These are phyloP conservation scores for Homalodisca vitripennis DNA, from an alignment of 1,140 invertebrate species.

Conservation along the genomic window DNA sequence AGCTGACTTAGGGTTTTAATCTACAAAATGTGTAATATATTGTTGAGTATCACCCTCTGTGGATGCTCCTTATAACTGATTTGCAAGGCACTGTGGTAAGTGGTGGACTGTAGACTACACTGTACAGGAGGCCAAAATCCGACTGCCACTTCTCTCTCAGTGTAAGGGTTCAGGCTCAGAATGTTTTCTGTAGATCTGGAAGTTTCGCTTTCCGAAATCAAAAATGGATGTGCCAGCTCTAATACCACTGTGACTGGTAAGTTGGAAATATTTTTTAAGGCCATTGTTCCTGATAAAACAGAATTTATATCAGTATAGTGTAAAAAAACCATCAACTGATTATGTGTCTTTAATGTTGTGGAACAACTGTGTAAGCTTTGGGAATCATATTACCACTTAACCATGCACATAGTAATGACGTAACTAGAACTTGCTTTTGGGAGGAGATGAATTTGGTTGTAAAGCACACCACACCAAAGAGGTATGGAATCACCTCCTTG, in stretches of 20 bases:
- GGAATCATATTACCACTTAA: too few species aligned
- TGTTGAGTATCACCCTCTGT: background rate
- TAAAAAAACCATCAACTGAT: too few species aligned
- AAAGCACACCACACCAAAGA: too few species aligned
- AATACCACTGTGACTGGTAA: constrained; percentile 4
- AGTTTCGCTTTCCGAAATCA: background rate
- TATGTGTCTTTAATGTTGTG: background rate
- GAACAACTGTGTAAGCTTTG: too few species aligned
- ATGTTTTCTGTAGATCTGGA: background rate
- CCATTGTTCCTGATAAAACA: background rate
- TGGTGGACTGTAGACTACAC: background rate
- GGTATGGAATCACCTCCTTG: too few species aligned
- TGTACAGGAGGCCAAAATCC: background rate
- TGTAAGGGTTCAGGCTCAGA: background rate
- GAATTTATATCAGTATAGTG: too few species aligned
- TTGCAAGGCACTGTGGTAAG: background rate
- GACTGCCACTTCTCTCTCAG: background rate
- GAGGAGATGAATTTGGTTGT: too few species aligned
- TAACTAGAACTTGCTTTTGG: too few species aligned
- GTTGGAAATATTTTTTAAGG: background rate
- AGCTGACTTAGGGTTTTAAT: too few species aligned
- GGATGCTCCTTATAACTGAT: constrained; percentile 11
- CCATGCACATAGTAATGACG: too few species aligned
- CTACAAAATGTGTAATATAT: background rate
- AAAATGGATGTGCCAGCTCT: constrained; percentile 14